Evolutionary conservation across 2,888 invertebrate genomes (phyloP), one percentile per base, ranked within the genome.

Genomic region (Tachina lurida): DNA sequence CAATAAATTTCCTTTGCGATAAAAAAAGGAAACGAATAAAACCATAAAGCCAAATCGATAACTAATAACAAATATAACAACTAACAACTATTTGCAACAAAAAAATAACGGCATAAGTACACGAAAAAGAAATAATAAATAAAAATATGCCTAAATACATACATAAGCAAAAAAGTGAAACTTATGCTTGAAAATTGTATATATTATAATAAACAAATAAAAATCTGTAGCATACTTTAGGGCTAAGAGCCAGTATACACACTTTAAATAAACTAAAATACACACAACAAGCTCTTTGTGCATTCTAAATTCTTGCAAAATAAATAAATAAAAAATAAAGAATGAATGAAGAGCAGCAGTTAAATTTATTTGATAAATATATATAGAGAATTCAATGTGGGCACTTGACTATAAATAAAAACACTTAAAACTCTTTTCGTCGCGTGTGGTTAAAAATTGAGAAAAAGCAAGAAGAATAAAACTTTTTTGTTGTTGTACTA

Each of bases 1-100:
- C 68, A 77, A 81, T 84, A 84, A 81, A 84, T 84, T 68, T 81
- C 10, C 68, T 62, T 68, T 60, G 49, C 62, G 22, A 81, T 73
- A 74, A 67, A 77, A 75, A 60, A 63, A 63, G 56, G 56, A 58
- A 12, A 3, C 2, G 8, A 73, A 31, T 13, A 47, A 70, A 77
- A 68, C 74, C 81, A 84, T 73, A 45, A 65, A 74, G 45, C 74
- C 73, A 74, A 81, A 84, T 81, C 76, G 84, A 77, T 81, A 68
- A 77, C 80, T 84, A 77, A 84, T 79, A 75, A 60, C n/a, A 70
- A 62, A 75, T 52, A 47, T 10, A 81, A 75, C 47, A n/a, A n/a
- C n/a, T 10, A 81, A 75, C 47, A 60, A 65, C 54, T 65, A 71
- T 62, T 70, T 22, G 17, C 43, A 19, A 12, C 12, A 71, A 70